phyloP scores from a whole-genome alignment of 2,797 vertebrate genomes.

The Squalus acanthias region DNA sequence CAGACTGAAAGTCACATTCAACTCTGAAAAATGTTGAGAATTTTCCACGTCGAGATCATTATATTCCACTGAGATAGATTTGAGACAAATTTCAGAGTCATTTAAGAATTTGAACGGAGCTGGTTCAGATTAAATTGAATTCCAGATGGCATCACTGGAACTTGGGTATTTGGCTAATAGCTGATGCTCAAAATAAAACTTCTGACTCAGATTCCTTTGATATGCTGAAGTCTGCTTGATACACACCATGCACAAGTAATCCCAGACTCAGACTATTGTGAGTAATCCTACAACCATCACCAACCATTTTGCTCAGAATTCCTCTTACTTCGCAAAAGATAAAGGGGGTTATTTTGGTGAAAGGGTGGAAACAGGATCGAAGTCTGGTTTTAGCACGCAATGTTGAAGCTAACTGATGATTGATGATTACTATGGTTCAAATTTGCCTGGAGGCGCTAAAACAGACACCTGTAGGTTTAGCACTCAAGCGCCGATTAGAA shows the following conservation, averaged over 20 bases:
- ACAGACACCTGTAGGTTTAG: not conserved
- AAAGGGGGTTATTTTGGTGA: too few species aligned
- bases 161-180: not conserved
- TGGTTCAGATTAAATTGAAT: not conserved
- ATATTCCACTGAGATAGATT: not conserved
- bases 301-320: not conserved
- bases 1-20: not conserved
- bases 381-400: not conserved
- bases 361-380: not conserved
- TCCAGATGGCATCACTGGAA: not conserved
- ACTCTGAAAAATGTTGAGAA: not conserved
- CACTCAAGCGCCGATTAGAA: not conserved
- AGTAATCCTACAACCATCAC: not conserved
- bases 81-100: not conserved
- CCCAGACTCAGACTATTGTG: not conserved
- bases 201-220: not conserved
- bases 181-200: not conserved
- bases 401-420: not conserved
- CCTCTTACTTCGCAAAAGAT: not conserved
- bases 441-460: not conserved
- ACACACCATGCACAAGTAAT: not conserved
- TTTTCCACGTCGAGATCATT: not conserved
- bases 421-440: not conserved
- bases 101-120: not conserved
- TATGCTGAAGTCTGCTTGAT: not conserved